phyloP scores from a whole-genome alignment of 2,888 invertebrate genomes.

The Andrena fulva region DNA sequence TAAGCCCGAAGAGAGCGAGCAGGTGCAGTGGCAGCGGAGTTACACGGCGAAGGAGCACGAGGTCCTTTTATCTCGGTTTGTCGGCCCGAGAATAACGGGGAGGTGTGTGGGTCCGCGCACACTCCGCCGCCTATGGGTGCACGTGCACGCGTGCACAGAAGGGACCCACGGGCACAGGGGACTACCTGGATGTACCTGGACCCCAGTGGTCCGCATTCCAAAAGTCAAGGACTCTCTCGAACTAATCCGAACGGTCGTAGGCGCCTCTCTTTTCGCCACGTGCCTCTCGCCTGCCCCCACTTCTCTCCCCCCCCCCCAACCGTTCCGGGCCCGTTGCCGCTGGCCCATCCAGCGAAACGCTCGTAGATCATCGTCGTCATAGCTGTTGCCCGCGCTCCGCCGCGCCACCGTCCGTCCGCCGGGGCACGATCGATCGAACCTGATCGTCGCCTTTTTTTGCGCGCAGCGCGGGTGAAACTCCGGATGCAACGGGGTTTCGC shows the following conservation, averaged over 20 bases:
- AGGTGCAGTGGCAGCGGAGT: conserved; percentile 51
- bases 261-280: conserved; percentile 72
- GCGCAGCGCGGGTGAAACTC: background rate
- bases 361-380: conserved; percentile 43
- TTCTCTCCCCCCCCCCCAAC: conserved; percentile 2
- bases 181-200: conserved; percentile 71
- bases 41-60: conserved; percentile 33
- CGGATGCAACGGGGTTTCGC: background rate
- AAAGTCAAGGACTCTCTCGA: conserved; percentile 79
- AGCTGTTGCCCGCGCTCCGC: no score
- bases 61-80: conserved; percentile 63
- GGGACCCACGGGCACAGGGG: conserved; percentile 33
- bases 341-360: conserved; percentile 39
- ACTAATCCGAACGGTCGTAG: conserved; percentile 64
- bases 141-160: conserved; percentile 3
- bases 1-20: conserved; percentile 36
- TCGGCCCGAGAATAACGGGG: conserved; percentile 37
- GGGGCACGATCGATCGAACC: background rate
- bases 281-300: conserved; percentile 36
- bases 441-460: conserved; percentile 7
- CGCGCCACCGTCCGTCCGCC: no score
- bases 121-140: background rate
- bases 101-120: conserved; percentile 20
- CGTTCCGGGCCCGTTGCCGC: conserved; percentile 10
- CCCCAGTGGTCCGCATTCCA: conserved; percentile 77